Conservation (phyloP, 2,113 vertebrate species). For the Poecilia latipinna region DNA sequence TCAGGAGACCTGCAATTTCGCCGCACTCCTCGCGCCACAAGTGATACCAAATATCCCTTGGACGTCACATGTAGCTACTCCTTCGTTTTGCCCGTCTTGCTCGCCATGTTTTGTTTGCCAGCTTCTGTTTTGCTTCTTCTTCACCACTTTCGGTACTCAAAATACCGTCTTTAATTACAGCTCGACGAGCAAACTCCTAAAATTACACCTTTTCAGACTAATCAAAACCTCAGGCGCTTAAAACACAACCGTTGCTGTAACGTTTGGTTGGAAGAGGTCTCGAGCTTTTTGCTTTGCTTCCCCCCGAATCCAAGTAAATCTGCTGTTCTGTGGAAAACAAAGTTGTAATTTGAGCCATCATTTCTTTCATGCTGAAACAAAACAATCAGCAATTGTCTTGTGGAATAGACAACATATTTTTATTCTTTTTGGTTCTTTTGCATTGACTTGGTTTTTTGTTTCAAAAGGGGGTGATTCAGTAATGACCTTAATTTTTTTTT, state of each 20-base stretch:
- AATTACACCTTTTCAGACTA: background rate
- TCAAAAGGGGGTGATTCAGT: background rate
- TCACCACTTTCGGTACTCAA: background rate
- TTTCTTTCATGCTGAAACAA: background rate
- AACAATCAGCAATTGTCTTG: background rate
- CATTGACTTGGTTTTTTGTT: too few species aligned
- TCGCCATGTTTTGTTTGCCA: conserved; percentile 5
- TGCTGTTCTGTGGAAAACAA: background rate
- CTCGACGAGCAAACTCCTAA: background rate
- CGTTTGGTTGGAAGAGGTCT: background rate
- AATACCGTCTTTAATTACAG: conserved; percentile 11
- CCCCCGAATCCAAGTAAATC: background rate
- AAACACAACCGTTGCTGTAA: background rate
- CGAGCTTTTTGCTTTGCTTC: background rate
- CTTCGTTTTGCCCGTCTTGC: background rate
- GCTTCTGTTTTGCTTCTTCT: conserved; percentile 14
- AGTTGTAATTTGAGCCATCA: background rate
- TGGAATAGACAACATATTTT: too few species aligned
- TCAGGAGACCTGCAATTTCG: conserved; percentile 41
- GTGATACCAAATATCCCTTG: conserved; percentile 6
- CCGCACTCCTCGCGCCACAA: conserved; percentile 25
- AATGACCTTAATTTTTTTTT: background rate
- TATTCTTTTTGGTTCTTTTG: too few species aligned
- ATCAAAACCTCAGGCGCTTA: background rate
- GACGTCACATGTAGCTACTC: conserved; percentile 4